Percentiles rank a stretch among this genome's conserved stretches.
These are phyloP conservation scores for Drosophila recens DNA, from an alignment of 2,888 invertebrate genomes.

Conservation along the genomic window DNA sequence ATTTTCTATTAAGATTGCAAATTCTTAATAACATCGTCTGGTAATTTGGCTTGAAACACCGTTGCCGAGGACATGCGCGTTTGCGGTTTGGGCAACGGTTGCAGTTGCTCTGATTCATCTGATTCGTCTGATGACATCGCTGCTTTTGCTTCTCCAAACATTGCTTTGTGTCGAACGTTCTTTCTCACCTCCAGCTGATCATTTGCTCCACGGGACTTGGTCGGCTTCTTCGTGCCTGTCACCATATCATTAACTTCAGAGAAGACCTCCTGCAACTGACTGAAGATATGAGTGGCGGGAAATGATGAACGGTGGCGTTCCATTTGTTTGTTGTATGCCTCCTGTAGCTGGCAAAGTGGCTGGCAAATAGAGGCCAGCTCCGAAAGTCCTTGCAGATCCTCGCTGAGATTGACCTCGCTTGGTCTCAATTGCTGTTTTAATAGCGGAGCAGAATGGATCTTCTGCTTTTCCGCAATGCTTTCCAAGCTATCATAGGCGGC, in stretches of 20 bases:
- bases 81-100: slow-evolving; percentile 19
- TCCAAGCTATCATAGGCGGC: slow-evolving; percentile 75
- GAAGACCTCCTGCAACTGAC: slow-evolving; percentile 55
- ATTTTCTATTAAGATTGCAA: slow-evolving; percentile 26
- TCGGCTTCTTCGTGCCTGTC: slow-evolving; percentile 3
- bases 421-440: slow-evolving; percentile 48
- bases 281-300: slow-evolving; percentile 68
- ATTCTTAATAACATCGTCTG: slow-evolving; percentile 60
- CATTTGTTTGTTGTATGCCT: slow-evolving; percentile 79
- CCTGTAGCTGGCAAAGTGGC: slow-evolving; percentile 68
- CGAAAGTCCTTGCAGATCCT: slow-evolving; percentile 61
- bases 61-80: slow-evolving; percentile 73
- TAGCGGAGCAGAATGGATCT: not conserved
- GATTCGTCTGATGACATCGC: slow-evolving; percentile 1
- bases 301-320: slow-evolving; percentile 47
- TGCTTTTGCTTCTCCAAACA: slow-evolving; percentile 47
- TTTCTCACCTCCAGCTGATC: slow-evolving; percentile 46
- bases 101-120: not conserved
- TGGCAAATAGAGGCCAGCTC: slow-evolving; percentile 45
- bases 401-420: slow-evolving; percentile 21
- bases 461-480: slow-evolving; percentile 9
- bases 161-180: slow-evolving; percentile 53
- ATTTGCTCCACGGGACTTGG: slow-evolving; percentile 8
- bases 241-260: slow-evolving; percentile 55
- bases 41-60: slow-evolving; percentile 58